Base-by-base conservation (phyloP, 1,140 invertebrate species). In the Drosophila seguyi region DNA sequence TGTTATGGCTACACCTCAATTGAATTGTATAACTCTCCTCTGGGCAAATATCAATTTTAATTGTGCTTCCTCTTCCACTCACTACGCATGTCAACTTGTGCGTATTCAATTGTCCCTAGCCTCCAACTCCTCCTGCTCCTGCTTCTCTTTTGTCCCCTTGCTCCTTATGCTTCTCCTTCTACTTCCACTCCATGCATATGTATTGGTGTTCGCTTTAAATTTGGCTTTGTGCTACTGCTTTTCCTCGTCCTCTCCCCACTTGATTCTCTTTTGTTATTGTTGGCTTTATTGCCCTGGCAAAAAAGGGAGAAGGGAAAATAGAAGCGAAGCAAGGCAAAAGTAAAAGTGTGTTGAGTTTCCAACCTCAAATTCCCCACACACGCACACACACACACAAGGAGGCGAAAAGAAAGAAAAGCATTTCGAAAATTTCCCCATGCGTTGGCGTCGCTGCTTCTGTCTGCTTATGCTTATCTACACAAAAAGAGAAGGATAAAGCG, bases 61-160 rank as follows among this genome's bases (percentile, higher is more conserved):
- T 90, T 90, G 85, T 88, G 88, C 74, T 88, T 88, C 80, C 83
- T 90, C 78, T 88, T 88, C 77, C 80, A 81, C 80, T 85, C 80
- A 90, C 81, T 88, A 88, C 84, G 84, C 84, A 88, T 88, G 84
- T 90, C 81, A 90, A 88, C 84, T 87, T 87, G 68, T 84, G 60
- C 80, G 76, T 62, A 77, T 88, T 80, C 85, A 88, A 84, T 88
- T 85, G 79, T 80, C 79, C 65, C 74, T 71, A 65, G 56, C 60
- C 60, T 41, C 36, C 56, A 25, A 71, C 52, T 58, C 36, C 44
- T 47, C 29, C 60, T 38, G 6, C 34, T 44, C 22, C 52, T 22
- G 10, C 22, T 45, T 20, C 42, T 58, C 29, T 34, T 39, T 58
- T 31, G 18, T 25, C 69, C 44, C n/a, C 14, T 38, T 41, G 13